A percentile compares a stretch with the other conserved stretches of the same genome.
Evolutionary conservation across 2,888 invertebrate species (phyloP).

Genomic region (Choreutis nemorana): DNA sequence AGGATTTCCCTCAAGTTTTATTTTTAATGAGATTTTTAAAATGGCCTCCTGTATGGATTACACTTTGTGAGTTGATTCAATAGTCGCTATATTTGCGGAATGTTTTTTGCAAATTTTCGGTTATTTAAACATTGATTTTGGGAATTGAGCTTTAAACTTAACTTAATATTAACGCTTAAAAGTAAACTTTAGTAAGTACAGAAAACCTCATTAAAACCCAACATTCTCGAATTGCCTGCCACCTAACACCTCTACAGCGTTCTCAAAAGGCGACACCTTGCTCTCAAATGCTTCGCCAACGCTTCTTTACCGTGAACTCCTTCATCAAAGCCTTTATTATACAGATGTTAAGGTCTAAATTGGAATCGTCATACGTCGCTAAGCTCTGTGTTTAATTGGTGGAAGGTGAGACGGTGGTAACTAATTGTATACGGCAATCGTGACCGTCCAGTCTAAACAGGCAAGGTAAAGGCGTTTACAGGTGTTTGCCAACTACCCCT

Average conservation of each 20-base stretch:
- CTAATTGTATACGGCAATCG: constrained; percentile 54
- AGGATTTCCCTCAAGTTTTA: too few relatives aligned
- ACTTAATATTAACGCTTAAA: too few relatives aligned
- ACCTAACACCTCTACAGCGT: constrained; percentile 21
- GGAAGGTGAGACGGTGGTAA: constrained; percentile 41
- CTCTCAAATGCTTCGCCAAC: constrained; percentile 14
- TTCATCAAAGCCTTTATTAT: neutral
- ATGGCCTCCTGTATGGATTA: constrained; percentile 25
- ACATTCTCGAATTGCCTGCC: constrained; percentile 17
- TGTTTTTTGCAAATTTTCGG: too few relatives aligned
- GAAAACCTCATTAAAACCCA: constrained; percentile 19
- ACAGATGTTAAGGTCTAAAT: constrained; percentile 1
- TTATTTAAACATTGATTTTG: too few relatives aligned
- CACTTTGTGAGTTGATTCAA: too few relatives aligned
- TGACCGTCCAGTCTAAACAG: constrained; percentile 50
- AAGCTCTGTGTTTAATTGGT: constrained; percentile 18
- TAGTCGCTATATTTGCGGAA: too few relatives aligned
- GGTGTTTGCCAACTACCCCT: constrained; percentile 55
- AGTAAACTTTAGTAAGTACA: constrained; percentile 2
- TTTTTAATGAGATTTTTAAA: constrained; percentile 40
- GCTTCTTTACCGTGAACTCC: neutral
- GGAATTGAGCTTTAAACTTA: too few relatives aligned
- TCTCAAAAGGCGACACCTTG: constrained; percentile 26
- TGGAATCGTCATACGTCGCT: constrained; percentile 2
- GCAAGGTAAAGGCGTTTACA: constrained; percentile 39